Evolutionary conservation across 2,888 invertebrate genomes (phyloP).

Genomic region (Muschampia plurimacula): DNA sequence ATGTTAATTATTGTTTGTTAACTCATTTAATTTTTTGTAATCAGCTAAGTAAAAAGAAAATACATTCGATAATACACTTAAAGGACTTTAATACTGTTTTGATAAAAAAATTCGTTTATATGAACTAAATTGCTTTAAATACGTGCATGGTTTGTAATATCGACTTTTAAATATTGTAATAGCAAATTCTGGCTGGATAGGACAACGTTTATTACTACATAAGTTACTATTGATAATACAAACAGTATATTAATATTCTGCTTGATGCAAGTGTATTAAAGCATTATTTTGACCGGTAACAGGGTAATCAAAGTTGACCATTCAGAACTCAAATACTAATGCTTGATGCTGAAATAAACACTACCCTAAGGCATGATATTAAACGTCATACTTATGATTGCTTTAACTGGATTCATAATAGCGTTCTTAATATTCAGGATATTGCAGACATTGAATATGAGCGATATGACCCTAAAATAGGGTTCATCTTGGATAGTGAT

Average conservation of each 20-base stretch:
- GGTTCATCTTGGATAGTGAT: constrained; percentile 69
- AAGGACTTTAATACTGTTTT: constrained; percentile 12
- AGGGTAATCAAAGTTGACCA: constrained; percentile 51
- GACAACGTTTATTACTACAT: constrained; percentile 35
- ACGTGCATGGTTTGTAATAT: constrained; percentile 58
- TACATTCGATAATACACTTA: neutral
- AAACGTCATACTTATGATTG: constrained; percentile 46
- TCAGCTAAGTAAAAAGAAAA: constrained; percentile 16
- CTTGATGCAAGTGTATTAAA: neutral
- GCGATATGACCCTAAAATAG: constrained; percentile 75
- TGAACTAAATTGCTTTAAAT: constrained; percentile 54
- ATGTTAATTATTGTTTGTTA: constrained; percentile 15
- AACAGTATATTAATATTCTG: neutral
- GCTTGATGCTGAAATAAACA: constrained; percentile 66
- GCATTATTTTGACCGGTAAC: neutral
- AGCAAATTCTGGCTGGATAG: constrained; percentile 35
- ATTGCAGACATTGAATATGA: constrained; percentile 65
- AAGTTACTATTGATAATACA: neutral
- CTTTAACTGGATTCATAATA: constrained; percentile 58
- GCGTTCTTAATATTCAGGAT: constrained; percentile 76
- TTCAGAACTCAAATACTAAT: constrained; percentile 58
- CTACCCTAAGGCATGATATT: constrained; percentile 63
- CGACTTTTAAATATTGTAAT: constrained; percentile 31
- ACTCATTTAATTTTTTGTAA: constrained; percentile 10
- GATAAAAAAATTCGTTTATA: constrained; percentile 18